Evolutionary conservation across 2,797 vertebrate species (phyloP), one percentile per base, ranked within the genome.

Genomic region (Helicolenus hilgendorfi): DNA sequence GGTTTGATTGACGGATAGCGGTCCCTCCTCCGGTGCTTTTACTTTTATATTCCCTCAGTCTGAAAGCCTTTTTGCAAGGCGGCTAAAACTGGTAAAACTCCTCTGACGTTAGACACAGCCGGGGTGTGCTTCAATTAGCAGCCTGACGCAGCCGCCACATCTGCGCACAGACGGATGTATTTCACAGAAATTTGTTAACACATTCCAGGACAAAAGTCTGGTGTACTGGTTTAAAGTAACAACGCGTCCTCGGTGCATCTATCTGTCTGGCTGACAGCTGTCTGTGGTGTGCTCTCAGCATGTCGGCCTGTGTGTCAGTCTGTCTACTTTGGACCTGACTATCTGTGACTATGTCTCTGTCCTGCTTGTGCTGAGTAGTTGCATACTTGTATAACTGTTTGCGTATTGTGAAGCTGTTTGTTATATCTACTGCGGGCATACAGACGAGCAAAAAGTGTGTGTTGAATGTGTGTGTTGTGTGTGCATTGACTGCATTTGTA

Each of bases 1-100:
- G 27, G 20, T 88, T 93, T 95, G 91, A 94, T 88, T 92, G 94
- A 92, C 69, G 14, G 72, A 77, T 80, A 36, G 77, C 35, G 6
- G 83, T 76, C 86, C 88, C 81, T 91, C 86, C 89, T 87, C 62
- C 4, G 38, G 81, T 53, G 87, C 80, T 45, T 84, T 88, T 79
- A 85, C 82, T 81, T 91, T 92, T 92, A 80, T 83, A 64, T 73
- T 83, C 64, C 33, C 72, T 80, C 72, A 10, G 45, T 77, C 82
- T 87, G 68, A 89, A 89, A 83, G 64, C 59, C 58, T 77, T 85
- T 72, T 49, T 83, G 65, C 6, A 14, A 70, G 41, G 41, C 41
- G 20, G 49, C 70, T 72, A 24, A 87, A 92, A 79, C 76, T 84
- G 78, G 81, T 92, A 73, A 92, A 92, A 91, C 27, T 71, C 33